These are phyloP conservation scores for Pionites leucogaster DNA, from an alignment of 2,113 vertebrate genomes.

Conservation along the genomic window DNA sequence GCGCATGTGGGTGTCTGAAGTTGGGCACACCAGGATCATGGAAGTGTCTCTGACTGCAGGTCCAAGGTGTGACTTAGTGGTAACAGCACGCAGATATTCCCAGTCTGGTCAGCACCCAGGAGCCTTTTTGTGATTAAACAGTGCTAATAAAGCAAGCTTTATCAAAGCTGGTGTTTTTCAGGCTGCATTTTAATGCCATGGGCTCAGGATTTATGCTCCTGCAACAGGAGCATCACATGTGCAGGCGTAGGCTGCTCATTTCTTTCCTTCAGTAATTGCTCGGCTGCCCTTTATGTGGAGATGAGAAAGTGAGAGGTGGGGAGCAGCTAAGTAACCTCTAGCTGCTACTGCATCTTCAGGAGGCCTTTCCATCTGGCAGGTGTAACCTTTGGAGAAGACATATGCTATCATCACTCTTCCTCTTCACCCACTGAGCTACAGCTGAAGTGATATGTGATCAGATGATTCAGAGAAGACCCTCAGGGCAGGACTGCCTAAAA, in stretches of 20 bases:
- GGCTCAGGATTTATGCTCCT: constrained; percentile 17
- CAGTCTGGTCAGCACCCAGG: background rate
- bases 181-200: constrained; percentile 24
- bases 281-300: constrained; percentile 36
- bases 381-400: constrained; percentile 65
- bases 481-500: constrained; percentile 1
- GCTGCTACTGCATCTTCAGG: constrained; percentile 61
- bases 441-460: background rate
- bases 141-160: background rate
- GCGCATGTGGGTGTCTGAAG: rapidly evolving
- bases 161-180: constrained; percentile 10
- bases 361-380: constrained; percentile 60
- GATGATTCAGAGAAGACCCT: background rate
- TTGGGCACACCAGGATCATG: background rate
- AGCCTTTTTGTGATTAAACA: background rate
- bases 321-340: constrained; percentile 55
- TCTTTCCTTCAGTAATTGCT: constrained; percentile 54
- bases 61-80: background rate
- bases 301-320: constrained; percentile 31
- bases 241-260: background rate
- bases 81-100: background rate
- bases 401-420: constrained; percentile 40
- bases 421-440: background rate
- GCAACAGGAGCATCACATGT: background rate
- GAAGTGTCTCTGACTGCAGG: background rate